Evolutionary conservation across 2,888 invertebrate species (phyloP).

Genomic region (Drosophila melanocephala): DNA sequence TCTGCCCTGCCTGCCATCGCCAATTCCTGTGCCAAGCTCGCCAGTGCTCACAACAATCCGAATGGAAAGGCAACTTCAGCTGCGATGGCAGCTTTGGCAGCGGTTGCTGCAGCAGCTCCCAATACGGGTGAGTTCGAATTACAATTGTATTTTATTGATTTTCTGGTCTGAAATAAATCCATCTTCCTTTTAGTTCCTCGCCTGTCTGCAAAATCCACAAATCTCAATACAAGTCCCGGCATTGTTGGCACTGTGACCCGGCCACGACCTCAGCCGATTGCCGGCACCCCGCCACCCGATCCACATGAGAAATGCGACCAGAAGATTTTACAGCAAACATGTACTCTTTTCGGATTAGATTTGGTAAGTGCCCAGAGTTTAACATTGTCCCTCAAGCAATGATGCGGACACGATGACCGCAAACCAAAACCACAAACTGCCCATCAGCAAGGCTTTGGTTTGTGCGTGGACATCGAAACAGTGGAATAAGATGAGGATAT

Average conservation of each 20-base stretch:
- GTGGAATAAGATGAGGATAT: neutral
- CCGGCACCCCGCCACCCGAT: slow-evolving; percentile 95
- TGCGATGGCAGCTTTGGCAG: slow-evolving; percentile 63
- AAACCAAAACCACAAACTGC: neutral
- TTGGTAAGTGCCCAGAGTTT: slow-evolving; percentile 87
- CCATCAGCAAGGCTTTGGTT: neutral
- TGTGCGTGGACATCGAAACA: neutral
- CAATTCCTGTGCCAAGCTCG: slow-evolving; percentile 67
- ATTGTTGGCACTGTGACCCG: slow-evolving; percentile 87
- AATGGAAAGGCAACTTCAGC: slow-evolving; percentile 46
- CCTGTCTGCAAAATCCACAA: slow-evolving; percentile 84
- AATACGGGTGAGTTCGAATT: slow-evolving; percentile 75
- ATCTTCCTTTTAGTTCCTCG: slow-evolving; percentile 74
- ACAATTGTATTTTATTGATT: neutral
- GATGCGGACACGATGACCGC: neutral
- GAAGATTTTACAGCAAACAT: slow-evolving; percentile 95
- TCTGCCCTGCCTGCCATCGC: slow-evolving; percentile 45
- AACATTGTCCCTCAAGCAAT: slow-evolving; percentile 17
- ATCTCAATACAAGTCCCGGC: slow-evolving; percentile 83
- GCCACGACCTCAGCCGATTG: slow-evolving; percentile 95
- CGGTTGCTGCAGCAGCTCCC: slow-evolving; percentile 70
- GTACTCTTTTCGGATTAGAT: slow-evolving; percentile 95
- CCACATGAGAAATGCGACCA: slow-evolving; percentile 94
- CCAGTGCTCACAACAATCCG: slow-evolving; percentile 50
- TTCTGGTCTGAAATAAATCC: neutral